A percentile compares a stretch with the other conserved stretches of the same genome.
Conservation (phyloP, 2,797 vertebrate genomes). For the Lithobates pipiens region DNA sequence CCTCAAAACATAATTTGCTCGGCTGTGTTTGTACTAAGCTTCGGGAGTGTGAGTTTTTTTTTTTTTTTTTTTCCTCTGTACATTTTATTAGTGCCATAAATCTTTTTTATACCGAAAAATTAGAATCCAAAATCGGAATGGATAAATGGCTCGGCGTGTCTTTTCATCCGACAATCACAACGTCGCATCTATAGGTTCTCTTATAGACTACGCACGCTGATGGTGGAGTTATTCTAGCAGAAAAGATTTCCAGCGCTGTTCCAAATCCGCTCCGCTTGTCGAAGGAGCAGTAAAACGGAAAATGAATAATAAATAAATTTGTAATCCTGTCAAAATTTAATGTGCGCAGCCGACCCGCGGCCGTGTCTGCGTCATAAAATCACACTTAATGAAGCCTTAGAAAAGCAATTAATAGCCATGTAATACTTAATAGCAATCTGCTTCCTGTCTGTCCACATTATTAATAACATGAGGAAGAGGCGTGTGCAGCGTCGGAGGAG, state of each 20-base stretch:
- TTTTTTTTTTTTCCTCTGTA: too few species aligned
- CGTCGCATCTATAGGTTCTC: too few species aligned
- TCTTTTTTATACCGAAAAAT: too few species aligned
- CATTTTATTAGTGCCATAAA: too few species aligned
- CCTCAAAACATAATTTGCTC: too few species aligned
- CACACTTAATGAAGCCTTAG: background rate
- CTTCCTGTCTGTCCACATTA: background rate
- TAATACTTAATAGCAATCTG: background rate
- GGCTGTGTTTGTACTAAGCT: too few species aligned
- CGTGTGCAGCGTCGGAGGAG: background rate
- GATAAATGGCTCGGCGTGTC: too few species aligned
- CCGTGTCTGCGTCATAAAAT: background rate
- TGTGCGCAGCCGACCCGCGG: background rate
- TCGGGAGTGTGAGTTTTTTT: too few species aligned
- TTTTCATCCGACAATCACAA: too few species aligned
- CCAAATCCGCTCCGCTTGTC: background rate
- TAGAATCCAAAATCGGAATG: too few species aligned
- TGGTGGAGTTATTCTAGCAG: background rate
- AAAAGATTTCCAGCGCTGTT: background rate
- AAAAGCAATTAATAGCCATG: background rate
- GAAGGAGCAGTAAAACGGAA: background rate
- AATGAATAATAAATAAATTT: constrained; percentile 19
- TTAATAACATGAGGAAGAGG: background rate
- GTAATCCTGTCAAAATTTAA: background rate
- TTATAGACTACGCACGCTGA: too few species aligned